phyloP scores from a whole-genome alignment of 2,113 vertebrate genomes.

The Protomyctophum bolini region DNA sequence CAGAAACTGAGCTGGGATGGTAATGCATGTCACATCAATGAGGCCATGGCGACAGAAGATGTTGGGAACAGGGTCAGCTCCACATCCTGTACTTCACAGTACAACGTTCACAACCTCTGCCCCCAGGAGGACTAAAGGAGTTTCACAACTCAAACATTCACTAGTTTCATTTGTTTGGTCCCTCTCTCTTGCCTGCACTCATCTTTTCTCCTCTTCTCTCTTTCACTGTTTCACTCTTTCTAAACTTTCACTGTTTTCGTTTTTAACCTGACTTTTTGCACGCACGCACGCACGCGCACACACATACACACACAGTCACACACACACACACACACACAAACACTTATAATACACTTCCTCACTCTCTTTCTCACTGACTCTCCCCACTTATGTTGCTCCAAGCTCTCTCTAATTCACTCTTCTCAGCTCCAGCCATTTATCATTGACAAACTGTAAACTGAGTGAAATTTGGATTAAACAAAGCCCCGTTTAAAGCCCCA shows the following conservation, averaged over 20 bases:
- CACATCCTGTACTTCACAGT: slow-evolving; percentile 31
- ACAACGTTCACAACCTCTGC: slow-evolving; percentile 23
- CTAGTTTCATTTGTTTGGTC: slow-evolving; percentile 44
- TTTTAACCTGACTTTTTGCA: not conserved
- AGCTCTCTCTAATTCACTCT: slow-evolving; percentile 24
- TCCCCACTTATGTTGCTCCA: slow-evolving; percentile 13
- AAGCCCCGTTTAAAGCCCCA: not conserved
- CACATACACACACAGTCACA: too few relatives aligned
- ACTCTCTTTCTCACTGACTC: slow-evolving; percentile 32
- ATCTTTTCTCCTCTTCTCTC: slow-evolving; percentile 10
- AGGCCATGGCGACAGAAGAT: slow-evolving; percentile 48
- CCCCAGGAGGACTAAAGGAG: not conserved
- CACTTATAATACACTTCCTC: too few relatives aligned
- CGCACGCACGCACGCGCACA: too few relatives aligned
- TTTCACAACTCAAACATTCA: slow-evolving; percentile 31
- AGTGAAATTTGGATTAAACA: slow-evolving; percentile 5
- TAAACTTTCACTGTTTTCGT: slow-evolving; percentile 20
- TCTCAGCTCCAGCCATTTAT: slow-evolving; percentile 1
- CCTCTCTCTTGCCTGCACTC: slow-evolving; percentile 6
- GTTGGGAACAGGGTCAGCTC: slow-evolving; percentile 60
- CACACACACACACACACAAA: too few relatives aligned
- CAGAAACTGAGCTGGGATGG: slow-evolving; percentile 43
- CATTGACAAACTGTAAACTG: not conserved
- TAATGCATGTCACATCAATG: slow-evolving; percentile 79
- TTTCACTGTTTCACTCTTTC: slow-evolving; percentile 2